These are phyloP conservation scores for Yasuhikotakia modesta DNA, from an alignment of 2,797 vertebrate genomes.

Conservation along the genomic window DNA sequence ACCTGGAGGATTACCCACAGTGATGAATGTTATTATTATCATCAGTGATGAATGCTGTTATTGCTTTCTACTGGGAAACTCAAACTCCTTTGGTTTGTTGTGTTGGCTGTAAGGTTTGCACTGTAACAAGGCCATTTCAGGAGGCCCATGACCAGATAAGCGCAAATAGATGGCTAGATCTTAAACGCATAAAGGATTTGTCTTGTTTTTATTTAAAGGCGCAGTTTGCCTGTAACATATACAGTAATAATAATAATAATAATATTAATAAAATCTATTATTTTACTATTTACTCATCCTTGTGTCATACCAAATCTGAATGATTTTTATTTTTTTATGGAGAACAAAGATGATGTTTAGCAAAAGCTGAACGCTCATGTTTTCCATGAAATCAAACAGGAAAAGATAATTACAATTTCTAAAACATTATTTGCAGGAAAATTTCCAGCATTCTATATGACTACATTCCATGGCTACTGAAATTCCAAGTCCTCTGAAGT, in stretches of 20 bases:
- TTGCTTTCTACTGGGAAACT: constrained; percentile 31
- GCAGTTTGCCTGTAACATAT: neutral
- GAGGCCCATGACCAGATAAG: neutral
- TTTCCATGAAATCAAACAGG: no score
- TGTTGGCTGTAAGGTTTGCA: neutral
- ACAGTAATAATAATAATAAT: no score
- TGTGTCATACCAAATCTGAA: neutral
- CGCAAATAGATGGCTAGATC: neutral
- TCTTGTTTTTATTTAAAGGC: neutral
- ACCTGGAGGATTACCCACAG: constrained; percentile 29
- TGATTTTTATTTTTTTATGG: neutral
- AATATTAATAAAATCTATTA: neutral
- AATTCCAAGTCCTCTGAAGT: no score
- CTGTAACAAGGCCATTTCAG: neutral
- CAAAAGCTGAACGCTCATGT: no score
- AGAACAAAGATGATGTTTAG: neutral
- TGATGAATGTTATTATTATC: constrained; percentile 42
- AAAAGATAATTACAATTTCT: no score
- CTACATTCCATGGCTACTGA: no score
- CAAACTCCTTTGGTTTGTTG: neutral
- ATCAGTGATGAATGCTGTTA: constrained; percentile 39
- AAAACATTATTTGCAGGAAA: no score
- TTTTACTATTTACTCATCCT: neutral
- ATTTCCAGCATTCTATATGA: no score
- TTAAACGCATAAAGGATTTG: neutral